These are phyloP conservation scores for Dasyprocta punctata DNA, from an alignment of 2,113 vertebrate species.

Conservation along the genomic window DNA sequence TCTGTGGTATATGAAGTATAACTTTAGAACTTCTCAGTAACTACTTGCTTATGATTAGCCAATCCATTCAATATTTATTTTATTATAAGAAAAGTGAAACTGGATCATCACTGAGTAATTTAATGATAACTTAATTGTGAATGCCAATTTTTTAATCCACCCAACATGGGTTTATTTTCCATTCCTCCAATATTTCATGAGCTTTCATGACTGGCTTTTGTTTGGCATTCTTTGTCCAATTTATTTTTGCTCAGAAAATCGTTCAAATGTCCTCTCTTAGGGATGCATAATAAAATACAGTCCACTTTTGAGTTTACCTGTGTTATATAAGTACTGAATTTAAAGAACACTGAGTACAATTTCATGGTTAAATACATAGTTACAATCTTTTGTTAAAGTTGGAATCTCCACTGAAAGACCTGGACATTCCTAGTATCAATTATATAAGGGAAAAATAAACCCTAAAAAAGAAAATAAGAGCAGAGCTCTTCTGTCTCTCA, in stretches of 20 bases:
- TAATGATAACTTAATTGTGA: neutral
- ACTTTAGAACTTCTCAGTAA: neutral
- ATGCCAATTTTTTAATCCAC: neutral
- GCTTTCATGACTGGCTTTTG: neutral
- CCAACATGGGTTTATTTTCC: neutral
- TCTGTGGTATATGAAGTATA: neutral
- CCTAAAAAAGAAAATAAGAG: neutral
- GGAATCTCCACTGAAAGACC: neutral
- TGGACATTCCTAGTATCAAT: neutral
- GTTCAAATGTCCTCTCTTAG: neutral
- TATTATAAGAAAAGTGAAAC: neutral
- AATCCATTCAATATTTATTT: conserved; percentile 12
- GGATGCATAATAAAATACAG: neutral
- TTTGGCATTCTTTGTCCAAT: neutral
- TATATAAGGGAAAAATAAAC: neutral
- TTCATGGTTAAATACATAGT: neutral
- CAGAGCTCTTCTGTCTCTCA: neutral
- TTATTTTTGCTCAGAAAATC: neutral
- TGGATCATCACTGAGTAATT: neutral
- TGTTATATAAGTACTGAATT: neutral
- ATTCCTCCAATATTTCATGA: neutral
- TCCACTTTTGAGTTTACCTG: neutral
- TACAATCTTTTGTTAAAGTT: neutral
- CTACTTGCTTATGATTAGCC: neutral
- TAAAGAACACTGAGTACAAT: neutral